Percentiles rank a stretch among this genome's conserved stretches.
These are phyloP conservation scores for Lophotis ruficrista DNA, from an alignment of 2,113 vertebrate species.

Conservation along the genomic window DNA sequence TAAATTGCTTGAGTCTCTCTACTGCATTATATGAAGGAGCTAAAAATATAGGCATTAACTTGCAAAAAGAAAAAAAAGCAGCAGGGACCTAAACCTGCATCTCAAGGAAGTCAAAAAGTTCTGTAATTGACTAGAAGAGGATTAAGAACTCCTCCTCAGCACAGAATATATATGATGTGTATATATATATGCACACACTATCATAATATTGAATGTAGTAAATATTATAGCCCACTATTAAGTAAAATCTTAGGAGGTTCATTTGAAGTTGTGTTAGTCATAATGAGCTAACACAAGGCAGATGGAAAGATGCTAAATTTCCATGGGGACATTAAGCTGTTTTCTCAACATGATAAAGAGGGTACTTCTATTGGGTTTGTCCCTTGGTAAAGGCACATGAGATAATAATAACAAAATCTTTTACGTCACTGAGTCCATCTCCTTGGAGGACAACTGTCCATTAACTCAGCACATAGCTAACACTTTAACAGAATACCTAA, in stretches of 20 bases:
- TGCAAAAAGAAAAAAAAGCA: neutral
- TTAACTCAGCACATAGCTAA: neutral
- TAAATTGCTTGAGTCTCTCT: neutral
- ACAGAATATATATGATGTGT: neutral
- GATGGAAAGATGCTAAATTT: neutral
- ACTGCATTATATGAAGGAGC: neutral
- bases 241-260: neutral
- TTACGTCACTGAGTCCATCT: neutral
- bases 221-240: neutral
- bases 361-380: neutral
- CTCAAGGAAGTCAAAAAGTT: neutral
- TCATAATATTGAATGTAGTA: neutral
- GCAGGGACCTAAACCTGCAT: neutral
- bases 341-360: neutral
- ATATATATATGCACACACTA: rapidly evolving
- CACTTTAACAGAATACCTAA: neutral
- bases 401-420: neutral
- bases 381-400: neutral
- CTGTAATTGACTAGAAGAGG: neutral
- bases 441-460: neutral
- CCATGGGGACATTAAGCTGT: neutral
- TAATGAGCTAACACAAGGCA: neutral
- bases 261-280: neutral
- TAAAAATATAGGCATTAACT: neutral
- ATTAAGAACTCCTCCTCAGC: neutral